Base-by-base conservation (phyloP, 2,888 invertebrate species). In the Apantesis nais region DNA sequence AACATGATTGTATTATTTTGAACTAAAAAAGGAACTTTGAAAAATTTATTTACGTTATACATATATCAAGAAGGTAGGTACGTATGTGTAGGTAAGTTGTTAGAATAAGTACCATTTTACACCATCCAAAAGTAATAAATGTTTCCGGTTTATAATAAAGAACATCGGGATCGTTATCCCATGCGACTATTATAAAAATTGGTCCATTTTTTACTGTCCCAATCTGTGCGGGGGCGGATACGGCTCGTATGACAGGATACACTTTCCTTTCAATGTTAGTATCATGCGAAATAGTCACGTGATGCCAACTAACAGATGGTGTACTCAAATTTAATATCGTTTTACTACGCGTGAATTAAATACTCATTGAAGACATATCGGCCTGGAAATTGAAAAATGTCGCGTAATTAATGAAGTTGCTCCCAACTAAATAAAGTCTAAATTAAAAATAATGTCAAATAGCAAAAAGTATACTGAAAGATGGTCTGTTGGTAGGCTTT, bases 241-340 rank as follows among this genome's bases (percentile, higher is more conserved):
- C 91, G 89, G 89, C 83, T 95, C 94, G 80, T 91, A 93, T 95
- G 93, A 93, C 95, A 93, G 94, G 94, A 94, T 93, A 92, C 88
- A 86, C 89, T 93, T 88, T 90, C 88, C 85, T 89, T 84, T 83
- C 82, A 85, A 85, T 86, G 85, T 88, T 89, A 86, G 89, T 92
- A 92, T 90, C 91, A 92, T 87, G 91, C 91, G 88, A 92, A 92
- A 92, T 90, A 83, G 85, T 89, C 90, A 90, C 88, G 90, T 89
- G 89, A 92, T 90, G 87, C 82, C 73, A 74, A 14, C 34, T 78
- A 89, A 88, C 94, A 94, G 93, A 92, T 94, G 93, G 89, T 70
- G 39, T 22, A 29, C 58, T 16, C 44, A 55, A 65, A 87, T 76
- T 76, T 76, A 73, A 82, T 79, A 79, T 77, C 73, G 72, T 73